Percentiles rank a stretch among this genome's conserved stretches.
Evolutionary conservation across 1,140 invertebrate genomes (phyloP).

Genomic region (Ips nitidus): DNA sequence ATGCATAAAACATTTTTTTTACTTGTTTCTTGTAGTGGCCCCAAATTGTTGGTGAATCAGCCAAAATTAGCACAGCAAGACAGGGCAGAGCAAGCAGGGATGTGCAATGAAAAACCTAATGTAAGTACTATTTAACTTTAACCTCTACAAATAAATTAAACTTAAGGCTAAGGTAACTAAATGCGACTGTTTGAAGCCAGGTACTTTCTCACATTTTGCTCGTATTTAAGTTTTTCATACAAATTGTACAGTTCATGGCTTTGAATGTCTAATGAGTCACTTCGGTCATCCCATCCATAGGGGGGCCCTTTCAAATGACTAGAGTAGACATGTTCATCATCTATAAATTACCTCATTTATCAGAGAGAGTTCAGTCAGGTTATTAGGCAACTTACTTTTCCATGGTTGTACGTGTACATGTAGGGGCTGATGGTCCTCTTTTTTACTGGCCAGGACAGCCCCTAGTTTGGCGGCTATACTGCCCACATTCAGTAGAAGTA

Average conservation of each 20-base stretch:
- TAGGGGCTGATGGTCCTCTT: constrained; percentile 12
- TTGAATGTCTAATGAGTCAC: constrained; percentile 11
- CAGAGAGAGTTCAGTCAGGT: background rate
- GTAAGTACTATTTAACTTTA: too few species aligned
- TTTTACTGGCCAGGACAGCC: constrained; percentile 16
- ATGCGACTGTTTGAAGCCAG: background rate
- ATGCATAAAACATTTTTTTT: too few species aligned
- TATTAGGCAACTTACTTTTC: constrained; percentile 2
- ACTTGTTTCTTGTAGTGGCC: too few species aligned
- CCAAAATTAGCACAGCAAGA: too few species aligned
- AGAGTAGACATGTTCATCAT: constrained; percentile 17
- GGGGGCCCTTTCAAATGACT: constrained; percentile 11
- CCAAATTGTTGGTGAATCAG: too few species aligned
- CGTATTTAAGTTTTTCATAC: constrained; percentile 31
- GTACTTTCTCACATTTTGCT: constrained; percentile 11
- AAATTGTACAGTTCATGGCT: constrained; percentile 30
- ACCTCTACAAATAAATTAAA: too few species aligned
- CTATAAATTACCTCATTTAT: constrained; percentile 5
- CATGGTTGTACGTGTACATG: constrained; percentile 23
- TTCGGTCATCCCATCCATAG: constrained; percentile 30
- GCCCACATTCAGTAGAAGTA: constrained; percentile 24
- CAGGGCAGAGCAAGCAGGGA: too few species aligned
- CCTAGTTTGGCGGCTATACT: constrained; percentile 22
- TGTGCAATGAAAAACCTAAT: too few species aligned
- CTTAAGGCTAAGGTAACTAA: background rate